Evolutionary conservation across 2,888 invertebrate genomes (phyloP).

Genomic region (Strigamia maritima): DNA sequence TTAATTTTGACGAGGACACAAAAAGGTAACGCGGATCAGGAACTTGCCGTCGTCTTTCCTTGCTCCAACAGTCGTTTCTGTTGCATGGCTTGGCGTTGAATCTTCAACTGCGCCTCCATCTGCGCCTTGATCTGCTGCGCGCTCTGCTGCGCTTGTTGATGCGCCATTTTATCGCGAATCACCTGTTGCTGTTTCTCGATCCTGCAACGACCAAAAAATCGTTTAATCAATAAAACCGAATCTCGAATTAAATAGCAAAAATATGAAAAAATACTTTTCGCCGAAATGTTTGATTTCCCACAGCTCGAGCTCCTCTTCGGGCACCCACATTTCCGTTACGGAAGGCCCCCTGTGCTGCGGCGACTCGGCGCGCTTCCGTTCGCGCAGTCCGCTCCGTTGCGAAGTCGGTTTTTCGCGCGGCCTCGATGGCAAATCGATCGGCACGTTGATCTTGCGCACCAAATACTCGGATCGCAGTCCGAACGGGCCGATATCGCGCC

Average conservation of each 20-base stretch:
- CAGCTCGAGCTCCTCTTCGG: slow-evolving; percentile 89
- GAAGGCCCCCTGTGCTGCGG: slow-evolving; percentile 92
- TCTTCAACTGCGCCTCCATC: slow-evolving; percentile 83
- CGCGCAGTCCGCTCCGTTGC: slow-evolving; percentile 82
- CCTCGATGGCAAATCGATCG: slow-evolving; percentile 86
- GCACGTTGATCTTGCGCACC: slow-evolving; percentile 89
- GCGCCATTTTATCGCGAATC: slow-evolving; percentile 51
- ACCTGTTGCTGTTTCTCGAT: slow-evolving; percentile 51
- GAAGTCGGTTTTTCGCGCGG: slow-evolving; percentile 89
- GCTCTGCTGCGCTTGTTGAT: slow-evolving; percentile 44
- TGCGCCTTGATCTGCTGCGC: slow-evolving; percentile 62
- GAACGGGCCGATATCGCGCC: slow-evolving; percentile 82
- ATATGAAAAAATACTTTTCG: slow-evolving; percentile 62
- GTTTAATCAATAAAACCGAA: too few relatives aligned
- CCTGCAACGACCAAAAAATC: slow-evolving; percentile 43
- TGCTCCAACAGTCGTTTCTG: slow-evolving; percentile 64
- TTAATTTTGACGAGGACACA: background rate
- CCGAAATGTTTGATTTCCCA: slow-evolving; percentile 96
- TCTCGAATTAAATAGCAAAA: too few relatives aligned
- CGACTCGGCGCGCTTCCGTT: slow-evolving; percentile 87
- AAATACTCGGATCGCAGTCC: slow-evolving; percentile 86
- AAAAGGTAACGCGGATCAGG: slow-evolving; percentile 38
- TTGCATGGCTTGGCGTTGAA: slow-evolving; percentile 83
- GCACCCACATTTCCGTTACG: slow-evolving; percentile 92
- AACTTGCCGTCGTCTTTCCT: slow-evolving; percentile 48